Evolutionary conservation across 2,797 vertebrate species (phyloP).

Genomic region (Alauda arvensis): DNA sequence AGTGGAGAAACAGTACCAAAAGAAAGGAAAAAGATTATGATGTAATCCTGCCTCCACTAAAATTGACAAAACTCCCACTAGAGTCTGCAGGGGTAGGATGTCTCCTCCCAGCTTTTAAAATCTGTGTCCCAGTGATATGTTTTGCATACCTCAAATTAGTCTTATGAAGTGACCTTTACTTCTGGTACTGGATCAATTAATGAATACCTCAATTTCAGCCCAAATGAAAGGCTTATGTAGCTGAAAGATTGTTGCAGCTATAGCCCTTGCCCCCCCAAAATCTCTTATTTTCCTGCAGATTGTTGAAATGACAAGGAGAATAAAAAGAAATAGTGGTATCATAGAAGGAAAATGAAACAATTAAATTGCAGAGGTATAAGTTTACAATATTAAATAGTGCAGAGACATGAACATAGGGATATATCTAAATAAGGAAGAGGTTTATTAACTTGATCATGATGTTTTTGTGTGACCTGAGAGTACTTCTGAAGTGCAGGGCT

Average conservation of each 20-base stretch:
- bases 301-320: not conserved
- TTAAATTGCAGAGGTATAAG: not conserved
- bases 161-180: not conserved
- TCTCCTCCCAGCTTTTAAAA: not conserved
- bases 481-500: not conserved
- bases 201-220: not conserved
- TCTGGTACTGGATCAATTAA: not conserved
- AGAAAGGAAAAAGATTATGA: not conserved
- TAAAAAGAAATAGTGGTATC: not conserved
- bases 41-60: not conserved
- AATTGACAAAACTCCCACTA: not conserved
- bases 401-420: not conserved
- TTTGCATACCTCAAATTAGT: not conserved
- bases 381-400: not conserved
- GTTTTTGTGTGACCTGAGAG: not conserved
- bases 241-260: not conserved
- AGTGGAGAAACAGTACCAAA: not conserved
- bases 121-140: not conserved
- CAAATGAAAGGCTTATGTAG: not conserved
- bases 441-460: not conserved
- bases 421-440: not conserved
- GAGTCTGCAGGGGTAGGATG: not conserved
- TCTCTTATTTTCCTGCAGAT: not conserved
- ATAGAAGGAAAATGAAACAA: not conserved
- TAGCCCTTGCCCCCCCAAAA: not conserved